Evolutionary conservation across 2,888 invertebrate genomes (phyloP), one percentile per base, ranked within the genome.

Genomic region (Epirrita christyi): DNA sequence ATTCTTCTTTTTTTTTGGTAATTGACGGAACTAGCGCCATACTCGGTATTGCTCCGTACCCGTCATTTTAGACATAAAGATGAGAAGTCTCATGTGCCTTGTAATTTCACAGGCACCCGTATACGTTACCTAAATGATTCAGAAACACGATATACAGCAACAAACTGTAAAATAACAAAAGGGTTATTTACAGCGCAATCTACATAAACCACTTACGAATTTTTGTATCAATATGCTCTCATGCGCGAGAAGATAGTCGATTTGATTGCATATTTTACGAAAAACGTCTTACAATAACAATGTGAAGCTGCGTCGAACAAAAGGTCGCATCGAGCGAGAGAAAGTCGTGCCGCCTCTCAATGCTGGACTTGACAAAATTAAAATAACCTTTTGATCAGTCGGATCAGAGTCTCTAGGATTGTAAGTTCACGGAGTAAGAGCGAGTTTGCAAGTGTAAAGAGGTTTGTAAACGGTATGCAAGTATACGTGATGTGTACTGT

Each of bases 211-310:
- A 50, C 44, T 49, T 50, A 51, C 48, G 48, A 44, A 40, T 57
- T 52, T 51, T 48, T 57, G 51, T 44, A 55, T 57, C 59, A 36
- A 57, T 55, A 55, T 45, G 45, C 56, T 45, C 52, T 62, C 58
- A 56, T 60, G 55, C 55, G 55, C 45, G 57, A 54, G 55, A 59
- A 58, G 42, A 57, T 48, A 48, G 49, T 63, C 53, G 52, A 59
- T 61, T 67, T 61, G 60, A 65, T 64, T 64, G 64, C 65, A 64
- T 66, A 63, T 64, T 61, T 64, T 59, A 66, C 59, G 59, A 58
- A 70, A 67, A 67, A 65, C 59, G 54, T 48, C 67, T 68, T 65
- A 70, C 64, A 67, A 67, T 65, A 69, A 67, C 67, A 66, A 65
- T 62, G 61, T 54, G 61, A 55, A 61, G 59, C 61, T 61, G 58